Conservation (phyloP, 2,888 invertebrate species). For the Ethmia dodecea region DNA sequence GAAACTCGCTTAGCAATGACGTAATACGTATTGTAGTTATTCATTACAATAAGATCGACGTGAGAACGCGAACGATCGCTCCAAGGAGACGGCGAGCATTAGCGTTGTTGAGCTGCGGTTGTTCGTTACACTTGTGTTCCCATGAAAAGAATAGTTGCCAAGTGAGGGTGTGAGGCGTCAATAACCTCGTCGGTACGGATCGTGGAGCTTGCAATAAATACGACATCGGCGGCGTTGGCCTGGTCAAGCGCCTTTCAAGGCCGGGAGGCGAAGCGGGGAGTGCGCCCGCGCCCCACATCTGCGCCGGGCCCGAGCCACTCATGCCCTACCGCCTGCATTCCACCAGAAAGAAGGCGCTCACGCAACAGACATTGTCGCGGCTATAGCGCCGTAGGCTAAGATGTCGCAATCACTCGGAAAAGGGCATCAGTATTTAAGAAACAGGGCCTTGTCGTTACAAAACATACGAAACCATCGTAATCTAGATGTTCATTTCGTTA, state of each 20-base stretch:
- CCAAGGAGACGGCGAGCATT: constrained; percentile 62
- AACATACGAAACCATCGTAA: constrained; percentile 6
- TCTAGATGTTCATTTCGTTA: constrained; percentile 11
- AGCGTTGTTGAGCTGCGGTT: constrained; percentile 28
- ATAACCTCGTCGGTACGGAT: constrained; percentile 74
- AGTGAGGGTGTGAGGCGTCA: constrained; percentile 58
- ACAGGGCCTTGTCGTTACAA: constrained; percentile 17
- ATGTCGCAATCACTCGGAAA: constrained; percentile 20
- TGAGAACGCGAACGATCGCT: constrained; percentile 72
- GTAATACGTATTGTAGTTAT: constrained; percentile 72
- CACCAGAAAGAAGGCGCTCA: constrained; percentile 39
- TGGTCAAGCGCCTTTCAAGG: constrained; percentile 79
- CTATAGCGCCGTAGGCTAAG: constrained; percentile 1
- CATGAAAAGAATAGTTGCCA: constrained; percentile 43
- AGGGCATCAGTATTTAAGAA: constrained; percentile 1
- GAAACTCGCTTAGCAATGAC: constrained; percentile 70
- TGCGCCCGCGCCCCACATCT: constrained; percentile 63
- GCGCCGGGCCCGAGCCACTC: constrained; percentile 49
- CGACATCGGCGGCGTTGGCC: constrained; percentile 68
- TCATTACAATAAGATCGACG: constrained; percentile 68
- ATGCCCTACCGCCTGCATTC: constrained; percentile 59
- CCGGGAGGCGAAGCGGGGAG: constrained; percentile 72
- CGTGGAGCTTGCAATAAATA: constrained; percentile 76
- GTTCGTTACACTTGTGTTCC: constrained; percentile 42
- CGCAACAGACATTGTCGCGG: constrained; percentile 14